Evolutionary conservation across 1,140 invertebrate genomes (phyloP), one percentile per base, ranked within the genome.

Genomic region (Eueides isabella): DNA sequence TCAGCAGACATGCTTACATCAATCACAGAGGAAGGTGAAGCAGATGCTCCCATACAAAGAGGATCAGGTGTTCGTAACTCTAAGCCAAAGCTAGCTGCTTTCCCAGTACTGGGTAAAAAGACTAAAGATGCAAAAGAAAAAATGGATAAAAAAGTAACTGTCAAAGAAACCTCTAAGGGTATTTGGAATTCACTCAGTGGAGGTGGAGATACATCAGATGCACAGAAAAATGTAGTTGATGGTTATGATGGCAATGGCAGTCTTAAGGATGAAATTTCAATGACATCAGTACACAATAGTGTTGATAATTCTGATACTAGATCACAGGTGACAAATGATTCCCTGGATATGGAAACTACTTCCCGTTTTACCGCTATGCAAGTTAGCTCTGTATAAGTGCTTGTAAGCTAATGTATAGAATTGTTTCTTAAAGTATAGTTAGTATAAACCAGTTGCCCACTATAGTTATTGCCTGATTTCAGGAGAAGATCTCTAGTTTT

Each of bases 61-160:
- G 93, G 92, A 23, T 83, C 72, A 7, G 85, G 71, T 19, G 74
- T 82, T 2, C 83, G 93, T 9, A 91, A 75, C 62, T 94, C 93
- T n/a, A 94, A 94, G 79, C 90, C 92, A 2, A 93, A 93, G 82
- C 78, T 0, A 82, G 86, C 31, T 19, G 84, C 90, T 9, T 93
- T 94, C 71, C 87, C 91, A 5, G 90, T 90, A 14, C 80, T 94
- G 11, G 92, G 92, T 6, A 94, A 94, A 80, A 94, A 93, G 67
- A 79, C 83, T 2, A 93, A 93, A 81, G 93, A 93, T 38, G 74
- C 76, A 19, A 93, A 93, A 87, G 90, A 91, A 19, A 93, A 92
- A 78, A 80, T 71, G 38, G 76, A 93, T 23, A 94, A 93, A 72
- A 92, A 93, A 79, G 85, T 88, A 26, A 87, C 88, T 5, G 75